Conservation (phyloP, 2,113 vertebrate genomes). For the Cynoglossus semilaevis region DNA sequence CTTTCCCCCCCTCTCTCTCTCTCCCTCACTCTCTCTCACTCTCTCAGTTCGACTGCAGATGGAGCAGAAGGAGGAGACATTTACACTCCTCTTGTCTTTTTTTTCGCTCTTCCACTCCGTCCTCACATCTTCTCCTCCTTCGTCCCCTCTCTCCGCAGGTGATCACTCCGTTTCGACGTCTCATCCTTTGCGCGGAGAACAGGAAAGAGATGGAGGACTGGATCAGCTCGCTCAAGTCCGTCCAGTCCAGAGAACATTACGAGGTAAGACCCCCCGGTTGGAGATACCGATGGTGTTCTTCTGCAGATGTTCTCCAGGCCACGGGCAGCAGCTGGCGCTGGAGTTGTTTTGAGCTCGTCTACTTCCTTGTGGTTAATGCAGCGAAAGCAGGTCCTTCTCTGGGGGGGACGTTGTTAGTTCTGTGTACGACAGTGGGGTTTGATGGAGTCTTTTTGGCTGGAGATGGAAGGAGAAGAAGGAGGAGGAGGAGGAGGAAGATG, state of each 20-base stretch:
- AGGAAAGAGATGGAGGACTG: slow-evolving; percentile 98
- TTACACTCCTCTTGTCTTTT: neutral
- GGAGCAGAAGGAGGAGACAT: slow-evolving; percentile 28
- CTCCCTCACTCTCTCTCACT: slow-evolving; percentile 4
- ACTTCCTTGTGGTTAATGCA: no score
- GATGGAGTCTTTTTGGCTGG: neutral
- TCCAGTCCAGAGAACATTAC: slow-evolving; percentile 95
- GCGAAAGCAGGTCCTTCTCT: no score
- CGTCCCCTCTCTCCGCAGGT: slow-evolving; percentile 72
- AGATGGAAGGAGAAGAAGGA: neutral
- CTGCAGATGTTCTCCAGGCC: no score
- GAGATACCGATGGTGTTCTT: no score
- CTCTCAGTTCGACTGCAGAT: slow-evolving; percentile 54
- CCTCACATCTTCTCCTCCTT: slow-evolving; percentile 26
- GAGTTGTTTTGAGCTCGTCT: no score
- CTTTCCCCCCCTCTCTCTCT: slow-evolving; percentile 7
- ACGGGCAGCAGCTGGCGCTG: no score
- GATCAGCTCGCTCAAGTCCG: slow-evolving; percentile 91
- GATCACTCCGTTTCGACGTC: slow-evolving; percentile 90
- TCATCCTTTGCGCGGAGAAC: slow-evolving; percentile 88
- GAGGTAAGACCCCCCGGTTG: slow-evolving; percentile 80
- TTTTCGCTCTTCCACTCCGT: neutral
- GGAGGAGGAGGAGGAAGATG: neutral
- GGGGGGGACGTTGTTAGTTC: no score
- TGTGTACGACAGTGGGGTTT: neutral